Base-by-base conservation (phyloP, 2,113 vertebrate genomes). In the Catharus minimus region DNA sequence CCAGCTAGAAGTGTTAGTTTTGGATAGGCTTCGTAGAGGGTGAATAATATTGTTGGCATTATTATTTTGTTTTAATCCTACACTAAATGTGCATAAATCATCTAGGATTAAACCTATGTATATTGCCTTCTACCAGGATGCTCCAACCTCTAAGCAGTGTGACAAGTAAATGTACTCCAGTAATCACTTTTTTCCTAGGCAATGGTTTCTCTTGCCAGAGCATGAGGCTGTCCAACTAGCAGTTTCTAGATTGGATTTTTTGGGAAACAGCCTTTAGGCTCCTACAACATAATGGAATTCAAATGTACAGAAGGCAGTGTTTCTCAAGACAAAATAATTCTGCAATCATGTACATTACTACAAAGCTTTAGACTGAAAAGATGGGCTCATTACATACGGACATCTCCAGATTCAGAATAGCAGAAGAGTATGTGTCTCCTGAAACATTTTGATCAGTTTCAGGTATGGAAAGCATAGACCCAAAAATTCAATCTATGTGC, bases 301-400 rank as follows among this genome's bases (percentile, higher is more conserved):
- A 67, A 24, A 28, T n/a, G 8, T 20, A 76, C 14, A 76, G 30
- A 68, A 80, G n/a, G 46, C 11, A 77, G 20, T 38, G 14, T 4
- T 82, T 44, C 32, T 41, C 32, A 57, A 61, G 68, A 69, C 10
- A 60, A 86, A 80, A 26, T 49, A 65, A 53, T 46, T 83, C 32
- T 82, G 18, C 19, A 73, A 13, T 57, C 6, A 24, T 30, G 23
- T 36, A 47, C 0, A 0, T 41, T 44, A 1, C 3, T 26, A 19
- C 26, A 65, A 53, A 80, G 4, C 19, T 80, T 57, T 69, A 66
- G 22, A 44, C 13, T 30, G 60, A 79, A 58, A 32, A 73, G 30
- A 55, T 10, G 20, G n/a, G 5, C 5, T 76, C 49, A 72, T 5
- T 39, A 28, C 61, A 72, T 24, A 47, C 15, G 86, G 55, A 19